Percentiles rank a stretch among this genome's conserved stretches.
Conservation (phyloP, 2,113 vertebrate species). For the Nansenia antarctica region DNA sequence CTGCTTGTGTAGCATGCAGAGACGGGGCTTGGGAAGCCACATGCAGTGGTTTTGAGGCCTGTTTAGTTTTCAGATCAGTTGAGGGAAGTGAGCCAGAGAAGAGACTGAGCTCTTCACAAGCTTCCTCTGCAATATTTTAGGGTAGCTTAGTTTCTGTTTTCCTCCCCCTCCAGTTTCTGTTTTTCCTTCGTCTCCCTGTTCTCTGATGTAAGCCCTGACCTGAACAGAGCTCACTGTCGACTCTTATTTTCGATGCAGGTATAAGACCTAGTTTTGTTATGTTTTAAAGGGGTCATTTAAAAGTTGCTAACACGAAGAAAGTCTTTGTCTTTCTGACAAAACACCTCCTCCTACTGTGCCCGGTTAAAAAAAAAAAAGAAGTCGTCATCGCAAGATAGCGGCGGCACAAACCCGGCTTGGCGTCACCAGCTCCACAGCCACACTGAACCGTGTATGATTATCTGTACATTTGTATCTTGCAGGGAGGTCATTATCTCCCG, state of each 20-base stretch:
- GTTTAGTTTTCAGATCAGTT: constrained; percentile 31
- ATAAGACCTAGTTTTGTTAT: background rate
- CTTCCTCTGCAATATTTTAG: constrained; percentile 26
- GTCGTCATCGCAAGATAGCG: no score
- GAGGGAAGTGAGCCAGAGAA: constrained; percentile 6
- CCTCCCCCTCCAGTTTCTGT: background rate
- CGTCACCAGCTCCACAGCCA: constrained; percentile 29
- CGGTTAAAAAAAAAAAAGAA: background rate
- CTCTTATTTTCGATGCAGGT: background rate
- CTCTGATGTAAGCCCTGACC: no score
- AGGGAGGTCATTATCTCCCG: constrained; percentile 57
- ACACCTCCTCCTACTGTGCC: background rate
- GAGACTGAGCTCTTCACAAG: constrained; percentile 17
- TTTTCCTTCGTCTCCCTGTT: background rate
- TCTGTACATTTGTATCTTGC: constrained; percentile 50
- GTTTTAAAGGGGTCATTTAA: constrained; percentile 33
- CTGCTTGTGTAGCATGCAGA: constrained; percentile 19
- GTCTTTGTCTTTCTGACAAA: constrained; percentile 22
- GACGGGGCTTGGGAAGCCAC: constrained; percentile 30
- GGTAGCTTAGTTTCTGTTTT: background rate
- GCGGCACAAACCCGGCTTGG: no score
- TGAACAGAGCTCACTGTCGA: background rate
- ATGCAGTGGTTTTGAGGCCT: constrained; percentile 44
- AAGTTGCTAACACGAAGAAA: constrained; percentile 15
- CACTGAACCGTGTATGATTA: constrained; percentile 49